Conservation (phyloP, 2,888 invertebrate genomes). For the Fabriciana adippe region DNA sequence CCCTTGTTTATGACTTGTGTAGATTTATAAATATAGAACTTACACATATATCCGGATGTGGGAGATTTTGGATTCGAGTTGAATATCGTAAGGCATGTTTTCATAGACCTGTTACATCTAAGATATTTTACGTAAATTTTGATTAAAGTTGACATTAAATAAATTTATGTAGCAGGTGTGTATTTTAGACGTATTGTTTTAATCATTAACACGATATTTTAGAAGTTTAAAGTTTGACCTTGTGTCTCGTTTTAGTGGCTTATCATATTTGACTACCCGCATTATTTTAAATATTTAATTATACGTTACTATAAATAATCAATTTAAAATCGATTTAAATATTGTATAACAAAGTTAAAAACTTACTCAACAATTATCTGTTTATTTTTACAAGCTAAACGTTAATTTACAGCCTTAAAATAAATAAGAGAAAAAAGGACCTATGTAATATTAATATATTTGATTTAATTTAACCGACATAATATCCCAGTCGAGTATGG, state of each 20-base stretch:
- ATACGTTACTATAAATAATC: neutral
- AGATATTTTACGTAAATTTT: slow-evolving; percentile 11
- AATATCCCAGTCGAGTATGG: slow-evolving; percentile 24
- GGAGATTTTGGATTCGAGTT: slow-evolving; percentile 49
- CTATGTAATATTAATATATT: neutral
- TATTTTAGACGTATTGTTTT: slow-evolving; percentile 44
- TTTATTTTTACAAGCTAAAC: too few relatives aligned
- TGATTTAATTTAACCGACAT: neutral
- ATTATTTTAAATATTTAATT: neutral
- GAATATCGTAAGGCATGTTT: slow-evolving; percentile 38
- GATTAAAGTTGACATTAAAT: slow-evolving; percentile 25
- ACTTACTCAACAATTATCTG: too few relatives aligned
- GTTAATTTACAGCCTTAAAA: too few relatives aligned
- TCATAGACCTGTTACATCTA: slow-evolving; percentile 29
- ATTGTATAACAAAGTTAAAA: too few relatives aligned
- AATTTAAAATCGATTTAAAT: too few relatives aligned
- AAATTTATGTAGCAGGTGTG: slow-evolving; percentile 33
- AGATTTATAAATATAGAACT: slow-evolving; percentile 51
- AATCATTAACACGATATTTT: slow-evolving; percentile 49
- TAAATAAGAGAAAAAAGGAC: too few relatives aligned
- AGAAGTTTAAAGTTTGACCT: slow-evolving; percentile 47
- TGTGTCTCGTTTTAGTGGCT: slow-evolving; percentile 41
- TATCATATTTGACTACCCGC: slow-evolving; percentile 17
- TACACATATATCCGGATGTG: slow-evolving; percentile 48
- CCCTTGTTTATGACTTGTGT: slow-evolving; percentile 55